Evolutionary conservation across 1,140 invertebrate species (phyloP).

Genomic region (Dendrolimus punctatus): DNA sequence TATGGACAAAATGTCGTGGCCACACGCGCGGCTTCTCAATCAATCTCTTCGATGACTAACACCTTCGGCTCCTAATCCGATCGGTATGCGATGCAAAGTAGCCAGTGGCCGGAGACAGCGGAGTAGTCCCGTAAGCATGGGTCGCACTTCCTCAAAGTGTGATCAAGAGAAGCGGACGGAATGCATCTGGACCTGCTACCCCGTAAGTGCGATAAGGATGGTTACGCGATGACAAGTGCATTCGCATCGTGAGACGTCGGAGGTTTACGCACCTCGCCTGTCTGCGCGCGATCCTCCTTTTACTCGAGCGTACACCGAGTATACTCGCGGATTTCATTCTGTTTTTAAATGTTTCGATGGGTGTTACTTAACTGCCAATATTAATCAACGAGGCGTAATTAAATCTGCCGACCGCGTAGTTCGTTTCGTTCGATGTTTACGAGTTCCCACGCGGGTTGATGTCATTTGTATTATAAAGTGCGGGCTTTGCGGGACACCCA

Average conservation of each 20-base stretch:
- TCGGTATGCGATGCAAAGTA: constrained; percentile 48
- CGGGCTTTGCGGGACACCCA: constrained; percentile 40
- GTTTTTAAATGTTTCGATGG: constrained; percentile 31
- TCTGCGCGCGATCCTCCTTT: constrained; percentile 40
- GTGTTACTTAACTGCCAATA: constrained; percentile 41
- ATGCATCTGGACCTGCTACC: constrained; percentile 9
- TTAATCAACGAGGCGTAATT: constrained; percentile 49
- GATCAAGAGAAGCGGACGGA: constrained; percentile 25
- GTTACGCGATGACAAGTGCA: constrained; percentile 40
- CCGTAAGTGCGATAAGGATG: constrained; percentile 28
- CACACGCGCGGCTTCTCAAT: constrained; percentile 39
- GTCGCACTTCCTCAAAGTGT: constrained; percentile 53
- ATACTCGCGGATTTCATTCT: constrained; percentile 45
- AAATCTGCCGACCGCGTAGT: constrained; percentile 49
- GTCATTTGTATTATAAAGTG: constrained; percentile 61
- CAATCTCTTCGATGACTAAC: constrained; percentile 39
- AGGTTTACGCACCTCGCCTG: constrained; percentile 58
- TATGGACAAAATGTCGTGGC: constrained; percentile 61
- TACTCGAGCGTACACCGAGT: constrained; percentile 36
- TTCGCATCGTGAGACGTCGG: constrained; percentile 34
- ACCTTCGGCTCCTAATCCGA: constrained; percentile 44
- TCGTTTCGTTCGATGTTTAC: constrained; percentile 50
- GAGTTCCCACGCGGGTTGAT: constrained; percentile 62
- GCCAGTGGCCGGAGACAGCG: constrained; percentile 25
- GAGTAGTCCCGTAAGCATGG: constrained; percentile 41